Evolutionary conservation across 2,888 invertebrate species (phyloP).

Genomic region (Physocephala rufipes): DNA sequence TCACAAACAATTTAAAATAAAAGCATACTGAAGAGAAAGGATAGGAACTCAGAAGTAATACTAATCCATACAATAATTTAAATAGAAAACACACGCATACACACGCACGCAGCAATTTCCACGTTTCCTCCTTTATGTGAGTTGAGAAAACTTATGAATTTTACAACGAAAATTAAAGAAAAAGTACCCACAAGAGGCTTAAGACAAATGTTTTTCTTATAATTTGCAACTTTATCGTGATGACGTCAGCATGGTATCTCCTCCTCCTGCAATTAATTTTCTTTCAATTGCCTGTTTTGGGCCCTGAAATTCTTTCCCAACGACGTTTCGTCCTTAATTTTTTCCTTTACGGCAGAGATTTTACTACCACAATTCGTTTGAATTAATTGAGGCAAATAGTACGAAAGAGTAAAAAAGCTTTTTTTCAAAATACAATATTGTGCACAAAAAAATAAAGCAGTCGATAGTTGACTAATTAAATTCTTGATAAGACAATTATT

Average conservation of each 20-base stretch:
- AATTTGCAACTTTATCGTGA: conserved; percentile 35
- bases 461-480: too few relatives aligned
- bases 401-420: too few relatives aligned
- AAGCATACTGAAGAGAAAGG: background rate
- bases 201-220: conserved; percentile 27
- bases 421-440: background rate
- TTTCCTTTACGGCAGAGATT: too few relatives aligned
- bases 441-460: background rate
- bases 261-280: background rate
- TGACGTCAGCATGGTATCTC: background rate
- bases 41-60: conserved; percentile 24
- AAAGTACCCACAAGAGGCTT: conserved; percentile 23
- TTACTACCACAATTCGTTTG: too few relatives aligned
- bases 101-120: conserved; percentile 18
- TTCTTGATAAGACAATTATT: too few relatives aligned
- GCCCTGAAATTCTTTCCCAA: too few relatives aligned
- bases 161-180: too few relatives aligned
- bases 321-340: too few relatives aligned
- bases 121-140: conserved; percentile 11
- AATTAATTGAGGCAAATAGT: too few relatives aligned
- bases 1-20: background rate
- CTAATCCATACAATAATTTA: conserved; percentile 25
- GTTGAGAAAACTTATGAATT: conserved; percentile 29
- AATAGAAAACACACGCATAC: background rate
- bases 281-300: background rate